Conservation (phyloP, 2,113 vertebrate genomes). For the Pontoporia blainvillei region DNA sequence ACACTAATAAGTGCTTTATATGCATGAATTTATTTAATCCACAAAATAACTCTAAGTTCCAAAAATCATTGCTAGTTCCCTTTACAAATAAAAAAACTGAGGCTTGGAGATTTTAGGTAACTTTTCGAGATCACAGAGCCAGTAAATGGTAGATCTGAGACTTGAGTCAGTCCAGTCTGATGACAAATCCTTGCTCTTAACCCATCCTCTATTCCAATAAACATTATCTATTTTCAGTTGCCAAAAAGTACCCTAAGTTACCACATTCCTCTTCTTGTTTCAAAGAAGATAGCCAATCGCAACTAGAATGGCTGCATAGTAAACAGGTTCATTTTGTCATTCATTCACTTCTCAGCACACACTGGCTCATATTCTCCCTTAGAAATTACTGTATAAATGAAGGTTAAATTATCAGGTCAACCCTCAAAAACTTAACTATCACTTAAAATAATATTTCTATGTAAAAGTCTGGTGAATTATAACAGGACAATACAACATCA, state of each 20-base stretch:
- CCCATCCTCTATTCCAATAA: neutral
- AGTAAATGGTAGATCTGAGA: neutral
- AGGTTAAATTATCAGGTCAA: neutral
- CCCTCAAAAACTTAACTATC: neutral
- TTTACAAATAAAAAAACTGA: conserved; percentile 1
- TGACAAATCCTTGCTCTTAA: conserved; percentile 17
- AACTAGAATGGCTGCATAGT: neutral
- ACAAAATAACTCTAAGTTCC: neutral
- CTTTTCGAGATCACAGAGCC: neutral
- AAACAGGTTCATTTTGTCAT: conserved; percentile 4
- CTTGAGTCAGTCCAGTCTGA: neutral
- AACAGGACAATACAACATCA: neutral
- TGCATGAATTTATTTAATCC: neutral
- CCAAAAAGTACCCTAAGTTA: neutral
- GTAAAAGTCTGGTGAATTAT: neutral
- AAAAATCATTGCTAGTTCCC: neutral
- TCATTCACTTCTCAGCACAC: neutral
- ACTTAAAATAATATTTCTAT: conserved; percentile 2
- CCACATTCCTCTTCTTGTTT: conserved; percentile 8
- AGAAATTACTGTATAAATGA: neutral
- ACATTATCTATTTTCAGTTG: neutral
- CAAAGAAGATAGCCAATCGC: neutral
- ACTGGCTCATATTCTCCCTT: neutral
- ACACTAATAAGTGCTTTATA: neutral
- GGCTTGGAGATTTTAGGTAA: neutral